Conservation (phyloP, 2,113 vertebrate genomes). For the Apus apus region DNA sequence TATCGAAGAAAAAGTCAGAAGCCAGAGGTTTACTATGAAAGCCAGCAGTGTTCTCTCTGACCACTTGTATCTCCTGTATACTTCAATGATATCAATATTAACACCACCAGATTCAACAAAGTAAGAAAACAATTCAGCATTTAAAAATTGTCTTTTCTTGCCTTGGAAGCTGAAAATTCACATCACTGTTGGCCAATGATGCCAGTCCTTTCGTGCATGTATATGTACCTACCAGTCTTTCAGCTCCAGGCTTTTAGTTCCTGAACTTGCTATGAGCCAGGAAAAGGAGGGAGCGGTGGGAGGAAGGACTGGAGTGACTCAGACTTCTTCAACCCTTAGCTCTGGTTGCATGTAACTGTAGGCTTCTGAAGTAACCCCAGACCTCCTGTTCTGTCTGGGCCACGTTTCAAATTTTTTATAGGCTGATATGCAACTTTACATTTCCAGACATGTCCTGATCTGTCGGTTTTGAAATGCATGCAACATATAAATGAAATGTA, state of each 20-base stretch:
- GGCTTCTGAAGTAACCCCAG: neutral
- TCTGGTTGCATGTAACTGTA: neutral
- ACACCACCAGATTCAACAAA: neutral
- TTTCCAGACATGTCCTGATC: constrained; percentile 4
- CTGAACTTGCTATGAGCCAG: neutral
- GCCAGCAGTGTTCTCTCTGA: neutral
- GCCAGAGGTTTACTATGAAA: neutral
- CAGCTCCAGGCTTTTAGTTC: constrained; percentile 4
- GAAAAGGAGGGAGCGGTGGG: neutral
- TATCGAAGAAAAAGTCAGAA: neutral
- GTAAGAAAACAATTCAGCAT: neutral
- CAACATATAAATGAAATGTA: neutral
- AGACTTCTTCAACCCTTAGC: neutral
- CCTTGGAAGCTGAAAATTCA: neutral
- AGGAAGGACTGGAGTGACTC: constrained; percentile 7
- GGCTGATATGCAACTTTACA: neutral
- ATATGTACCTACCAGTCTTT: neutral
- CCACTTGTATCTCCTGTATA: neutral
- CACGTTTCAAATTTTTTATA: neutral
- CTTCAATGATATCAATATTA: neutral
- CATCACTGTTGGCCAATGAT: neutral
- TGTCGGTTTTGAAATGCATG: neutral
- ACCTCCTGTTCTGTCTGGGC: constrained; percentile 1
- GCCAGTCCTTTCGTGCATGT: neutral
- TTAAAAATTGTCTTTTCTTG: neutral